Conservation (phyloP, 1,140 invertebrate genomes). For the Sweltsa coloradensis region DNA sequence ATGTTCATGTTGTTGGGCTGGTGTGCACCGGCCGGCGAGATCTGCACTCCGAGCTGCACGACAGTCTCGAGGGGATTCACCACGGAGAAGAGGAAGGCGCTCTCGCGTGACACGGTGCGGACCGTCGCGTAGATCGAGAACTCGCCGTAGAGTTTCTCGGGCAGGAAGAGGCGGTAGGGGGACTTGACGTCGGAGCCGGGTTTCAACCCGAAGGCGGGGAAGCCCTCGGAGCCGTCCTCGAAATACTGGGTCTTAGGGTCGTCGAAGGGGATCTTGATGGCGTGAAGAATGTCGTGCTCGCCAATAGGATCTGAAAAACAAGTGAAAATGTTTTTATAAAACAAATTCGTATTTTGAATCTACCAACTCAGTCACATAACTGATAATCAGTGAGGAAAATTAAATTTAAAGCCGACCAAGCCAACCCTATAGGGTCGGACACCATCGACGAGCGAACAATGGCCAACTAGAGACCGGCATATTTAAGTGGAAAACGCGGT, state of each 20-base stretch:
- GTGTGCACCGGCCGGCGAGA: constrained; percentile 10
- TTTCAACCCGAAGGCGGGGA: constrained; percentile 78
- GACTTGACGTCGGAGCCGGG: constrained; percentile 78
- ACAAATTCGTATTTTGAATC: too few relatives aligned
- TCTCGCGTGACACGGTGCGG: constrained; percentile 47
- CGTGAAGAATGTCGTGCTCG: constrained; percentile 43
- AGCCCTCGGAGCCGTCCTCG: constrained; percentile 65
- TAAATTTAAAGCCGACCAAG: too few relatives aligned
- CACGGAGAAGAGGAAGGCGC: constrained; percentile 83
- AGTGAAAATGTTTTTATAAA: too few relatives aligned
- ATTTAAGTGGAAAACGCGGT: too few relatives aligned
- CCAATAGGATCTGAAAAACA: constrained; percentile 12
- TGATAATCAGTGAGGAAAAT: too few relatives aligned
- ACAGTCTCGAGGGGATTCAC: constrained; percentile 85
- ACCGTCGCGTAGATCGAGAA: constrained; percentile 75
- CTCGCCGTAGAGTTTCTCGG: constrained; percentile 72
- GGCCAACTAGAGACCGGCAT: too few relatives aligned
- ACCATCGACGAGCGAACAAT: too few relatives aligned
- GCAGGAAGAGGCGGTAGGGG: constrained; percentile 73
- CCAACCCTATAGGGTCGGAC: too few relatives aligned
- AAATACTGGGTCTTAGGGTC: constrained; percentile 45
- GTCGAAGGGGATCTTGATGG: constrained; percentile 45
- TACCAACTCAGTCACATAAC: too few relatives aligned
- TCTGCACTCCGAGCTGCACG: constrained; percentile 30
- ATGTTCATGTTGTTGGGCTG: constrained; percentile 46